These are phyloP conservation scores for Carassius gibelio DNA, from an alignment of 2,113 vertebrate genomes.

Conservation along the genomic window DNA sequence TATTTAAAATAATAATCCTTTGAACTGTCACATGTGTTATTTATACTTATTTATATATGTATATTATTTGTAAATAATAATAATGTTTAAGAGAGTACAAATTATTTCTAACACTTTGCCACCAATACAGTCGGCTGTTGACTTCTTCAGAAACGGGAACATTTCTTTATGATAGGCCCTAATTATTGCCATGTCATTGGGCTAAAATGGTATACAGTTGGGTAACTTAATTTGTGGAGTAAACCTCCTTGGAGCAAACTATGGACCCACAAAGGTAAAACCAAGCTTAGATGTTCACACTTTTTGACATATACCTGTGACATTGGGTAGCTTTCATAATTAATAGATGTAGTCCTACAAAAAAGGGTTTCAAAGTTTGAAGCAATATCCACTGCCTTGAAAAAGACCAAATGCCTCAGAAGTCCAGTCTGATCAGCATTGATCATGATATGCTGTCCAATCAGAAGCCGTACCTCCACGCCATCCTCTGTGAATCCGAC, in stretches of 20 bases:
- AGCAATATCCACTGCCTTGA: constrained; percentile 15
- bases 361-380: background rate
- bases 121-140: background rate
- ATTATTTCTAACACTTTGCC: background rate
- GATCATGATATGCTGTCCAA: constrained; percentile 44
- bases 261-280: background rate
- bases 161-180: background rate
- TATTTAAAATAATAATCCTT: no score
- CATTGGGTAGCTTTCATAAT: background rate
- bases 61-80: no score
- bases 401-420: constrained; percentile 41
- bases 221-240: background rate
- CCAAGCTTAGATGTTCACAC: background rate
- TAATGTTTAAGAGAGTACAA: no score
- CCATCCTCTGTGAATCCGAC: constrained; percentile 59
- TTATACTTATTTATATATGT: no score
- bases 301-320: background rate
- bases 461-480: constrained; percentile 61
- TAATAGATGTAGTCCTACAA: background rate
- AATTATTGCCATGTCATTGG: no score
- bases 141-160: background rate
- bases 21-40: no score
- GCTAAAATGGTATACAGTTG: no score
- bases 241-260: background rate
- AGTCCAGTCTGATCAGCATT: constrained; percentile 26